A percentile compares a stretch with the other conserved stretches of the same genome.
Conservation (phyloP, 2,888 invertebrate species). For the Pseudococcus viburni region DNA sequence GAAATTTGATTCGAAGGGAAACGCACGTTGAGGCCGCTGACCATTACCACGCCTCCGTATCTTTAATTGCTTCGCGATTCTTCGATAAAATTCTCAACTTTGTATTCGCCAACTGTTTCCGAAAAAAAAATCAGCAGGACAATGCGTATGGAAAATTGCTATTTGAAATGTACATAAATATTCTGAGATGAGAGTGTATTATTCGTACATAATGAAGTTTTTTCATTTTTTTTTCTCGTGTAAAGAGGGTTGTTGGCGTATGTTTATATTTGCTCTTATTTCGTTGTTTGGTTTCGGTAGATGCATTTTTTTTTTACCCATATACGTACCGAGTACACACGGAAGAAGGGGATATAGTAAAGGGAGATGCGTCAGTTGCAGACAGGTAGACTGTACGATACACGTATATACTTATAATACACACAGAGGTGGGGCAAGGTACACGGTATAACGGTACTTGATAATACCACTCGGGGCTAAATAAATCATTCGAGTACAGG, state of each 20-base stretch:
- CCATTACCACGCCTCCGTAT: constrained; percentile 56
- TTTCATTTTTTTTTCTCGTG: background rate
- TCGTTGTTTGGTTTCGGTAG: background rate
- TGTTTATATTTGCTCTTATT: constrained; percentile 43
- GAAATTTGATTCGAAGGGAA: constrained; percentile 2
- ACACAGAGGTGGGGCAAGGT: background rate
- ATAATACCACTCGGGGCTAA: constrained; percentile 60
- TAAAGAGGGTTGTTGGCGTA: constrained; percentile 32
- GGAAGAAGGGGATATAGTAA: background rate
- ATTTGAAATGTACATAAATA: background rate
- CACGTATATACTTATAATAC: constrained; percentile 43
- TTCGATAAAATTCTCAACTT: constrained; percentile 27
- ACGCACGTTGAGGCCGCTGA: constrained; percentile 6
- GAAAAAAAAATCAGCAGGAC: background rate
- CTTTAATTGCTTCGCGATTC: constrained; percentile 55
- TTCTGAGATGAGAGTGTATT: background rate
- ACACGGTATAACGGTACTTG: constrained; percentile 59
- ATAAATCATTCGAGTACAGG: constrained; percentile 65
- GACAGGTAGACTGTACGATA: constrained; percentile 17
- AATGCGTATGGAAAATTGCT: background rate
- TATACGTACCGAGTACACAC: background rate
- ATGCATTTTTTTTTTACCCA: background rate
- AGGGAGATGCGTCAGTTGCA: constrained; percentile 26
- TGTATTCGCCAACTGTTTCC: constrained; percentile 59
- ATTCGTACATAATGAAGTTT: constrained; percentile 27